A percentile compares a stretch with the other conserved stretches of the same genome.
phyloP scores from a whole-genome alignment of 2,888 invertebrate genomes.

The Steinernema hermaphroditum region DNA sequence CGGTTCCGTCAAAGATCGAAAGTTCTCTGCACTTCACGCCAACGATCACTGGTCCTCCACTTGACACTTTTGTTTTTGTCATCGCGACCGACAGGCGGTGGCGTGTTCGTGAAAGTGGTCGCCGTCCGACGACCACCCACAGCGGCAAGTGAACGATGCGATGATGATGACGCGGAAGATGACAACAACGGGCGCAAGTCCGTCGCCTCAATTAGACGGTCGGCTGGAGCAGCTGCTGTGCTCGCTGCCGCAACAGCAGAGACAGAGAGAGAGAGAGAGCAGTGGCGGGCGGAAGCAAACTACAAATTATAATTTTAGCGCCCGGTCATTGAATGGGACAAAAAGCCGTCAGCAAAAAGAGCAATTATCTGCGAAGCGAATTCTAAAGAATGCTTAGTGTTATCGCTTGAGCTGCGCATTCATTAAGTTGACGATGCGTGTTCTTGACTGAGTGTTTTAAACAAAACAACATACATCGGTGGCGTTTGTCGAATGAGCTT shows the following conservation, averaged over 20 bases:
- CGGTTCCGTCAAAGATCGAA: not conserved
- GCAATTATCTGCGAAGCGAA: not conserved
- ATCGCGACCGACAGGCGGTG: not conserved
- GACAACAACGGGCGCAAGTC: conserved; percentile 14
- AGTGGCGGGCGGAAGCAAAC: conserved; percentile 28
- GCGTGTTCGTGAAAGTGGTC: not conserved
- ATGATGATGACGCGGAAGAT: not conserved
- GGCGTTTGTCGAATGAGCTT: too few relatives aligned
- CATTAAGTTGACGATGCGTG: not conserved
- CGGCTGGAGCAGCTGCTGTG: conserved; percentile 13
- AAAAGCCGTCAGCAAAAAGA: too few relatives aligned
- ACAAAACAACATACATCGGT: conserved; percentile 1
- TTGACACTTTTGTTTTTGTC: conserved; percentile 29
- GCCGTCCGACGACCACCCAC: conserved; percentile 16
- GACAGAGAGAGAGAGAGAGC: not conserved
- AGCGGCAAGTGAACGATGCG: not conserved
- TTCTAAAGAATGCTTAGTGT: too few relatives aligned
- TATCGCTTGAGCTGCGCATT: not conserved
- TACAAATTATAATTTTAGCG: conserved; percentile 27
- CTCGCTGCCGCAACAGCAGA: not conserved
- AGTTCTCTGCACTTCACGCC: not conserved
- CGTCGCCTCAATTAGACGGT: conserved; percentile 25
- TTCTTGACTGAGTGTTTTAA: not conserved
- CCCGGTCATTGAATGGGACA: not conserved
- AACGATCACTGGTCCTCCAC: conserved; percentile 4